Percentiles rank a stretch among this genome's conserved stretches.
Conservation (phyloP, 1,140 invertebrate species). For the Caenorhabditis tropicalis region DNA sequence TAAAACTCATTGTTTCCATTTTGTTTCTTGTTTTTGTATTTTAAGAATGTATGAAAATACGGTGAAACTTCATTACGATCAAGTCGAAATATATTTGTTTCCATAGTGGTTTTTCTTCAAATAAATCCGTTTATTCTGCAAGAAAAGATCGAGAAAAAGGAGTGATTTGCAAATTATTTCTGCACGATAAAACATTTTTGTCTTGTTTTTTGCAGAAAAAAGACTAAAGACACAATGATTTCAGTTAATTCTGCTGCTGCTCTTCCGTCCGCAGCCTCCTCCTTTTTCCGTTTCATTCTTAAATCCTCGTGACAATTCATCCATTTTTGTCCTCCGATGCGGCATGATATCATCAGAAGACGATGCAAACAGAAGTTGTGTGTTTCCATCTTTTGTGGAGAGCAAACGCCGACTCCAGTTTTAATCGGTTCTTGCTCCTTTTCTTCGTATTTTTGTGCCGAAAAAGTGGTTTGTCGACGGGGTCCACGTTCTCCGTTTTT, state of each 20-base stretch:
- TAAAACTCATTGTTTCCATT: not conserved
- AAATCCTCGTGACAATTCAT: not conserved
- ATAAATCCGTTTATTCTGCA: not conserved
- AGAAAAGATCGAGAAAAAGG: not conserved
- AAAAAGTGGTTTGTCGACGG: conserved; percentile 33
- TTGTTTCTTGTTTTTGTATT: not conserved
- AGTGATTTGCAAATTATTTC: not conserved
- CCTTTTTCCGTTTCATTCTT: not conserved
- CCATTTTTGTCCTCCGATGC: not conserved
- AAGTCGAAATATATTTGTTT: too few species aligned
- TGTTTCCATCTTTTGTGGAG: not conserved
- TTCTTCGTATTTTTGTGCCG: not conserved
- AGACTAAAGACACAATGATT: not conserved
- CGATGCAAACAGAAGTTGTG: conserved; percentile 10
- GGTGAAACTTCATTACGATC: not conserved
- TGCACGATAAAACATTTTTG: not conserved
- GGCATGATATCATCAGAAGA: conserved; percentile 32
- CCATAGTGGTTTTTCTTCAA: too few species aligned
- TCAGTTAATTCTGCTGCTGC: conserved; percentile 8
- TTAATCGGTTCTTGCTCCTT: conserved; percentile 41
- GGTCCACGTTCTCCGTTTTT: conserved; percentile 3
- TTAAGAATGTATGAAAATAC: not conserved
- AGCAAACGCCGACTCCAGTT: not conserved
- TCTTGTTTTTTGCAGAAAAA: not conserved
- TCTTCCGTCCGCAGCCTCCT: too few species aligned